Conservation (phyloP, 2,888 invertebrate genomes). For the Ellobium chinense region DNA sequence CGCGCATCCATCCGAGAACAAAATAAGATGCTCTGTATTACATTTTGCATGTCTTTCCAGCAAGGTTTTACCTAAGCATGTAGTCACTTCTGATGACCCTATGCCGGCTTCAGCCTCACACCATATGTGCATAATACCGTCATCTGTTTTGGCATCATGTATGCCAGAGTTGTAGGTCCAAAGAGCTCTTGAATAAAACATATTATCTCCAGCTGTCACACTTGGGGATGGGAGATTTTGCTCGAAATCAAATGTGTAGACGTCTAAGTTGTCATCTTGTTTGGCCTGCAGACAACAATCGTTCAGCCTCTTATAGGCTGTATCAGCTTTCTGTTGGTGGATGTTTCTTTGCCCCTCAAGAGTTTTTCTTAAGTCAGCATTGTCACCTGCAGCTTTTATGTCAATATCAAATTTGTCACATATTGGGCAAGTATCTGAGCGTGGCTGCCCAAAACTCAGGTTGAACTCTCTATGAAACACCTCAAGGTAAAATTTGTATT, state of each 20-base stretch:
- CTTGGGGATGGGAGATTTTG: conserved; percentile 44
- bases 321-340: conserved; percentile 42
- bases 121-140: conserved; percentile 43
- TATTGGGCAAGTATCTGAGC: conserved; percentile 43
- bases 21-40: not conserved
- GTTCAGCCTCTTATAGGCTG: conserved; percentile 39
- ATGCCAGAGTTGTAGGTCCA: conserved; percentile 47
- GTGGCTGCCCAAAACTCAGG: conserved; percentile 45
- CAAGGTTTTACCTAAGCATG: conserved; percentile 36
- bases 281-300: conserved; percentile 18
- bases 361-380: conserved; percentile 3
- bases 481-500: conserved; percentile 37
- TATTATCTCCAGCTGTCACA: conserved; percentile 40
- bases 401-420: conserved; percentile 44
- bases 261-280: conserved; percentile 28
- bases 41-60: conserved; percentile 20
- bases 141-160: conserved; percentile 40
- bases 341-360: conserved; percentile 39
- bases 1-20: conserved; percentile 8
- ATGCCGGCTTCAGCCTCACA: conserved; percentile 30
- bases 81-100: conserved; percentile 42
- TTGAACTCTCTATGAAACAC: conserved; percentile 43
- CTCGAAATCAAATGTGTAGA: conserved; percentile 46
- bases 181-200: conserved; percentile 39
- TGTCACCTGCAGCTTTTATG: conserved; percentile 35